Evolutionary conservation across 2,888 invertebrate species (phyloP).

Genomic region (Macaria liturata): DNA sequence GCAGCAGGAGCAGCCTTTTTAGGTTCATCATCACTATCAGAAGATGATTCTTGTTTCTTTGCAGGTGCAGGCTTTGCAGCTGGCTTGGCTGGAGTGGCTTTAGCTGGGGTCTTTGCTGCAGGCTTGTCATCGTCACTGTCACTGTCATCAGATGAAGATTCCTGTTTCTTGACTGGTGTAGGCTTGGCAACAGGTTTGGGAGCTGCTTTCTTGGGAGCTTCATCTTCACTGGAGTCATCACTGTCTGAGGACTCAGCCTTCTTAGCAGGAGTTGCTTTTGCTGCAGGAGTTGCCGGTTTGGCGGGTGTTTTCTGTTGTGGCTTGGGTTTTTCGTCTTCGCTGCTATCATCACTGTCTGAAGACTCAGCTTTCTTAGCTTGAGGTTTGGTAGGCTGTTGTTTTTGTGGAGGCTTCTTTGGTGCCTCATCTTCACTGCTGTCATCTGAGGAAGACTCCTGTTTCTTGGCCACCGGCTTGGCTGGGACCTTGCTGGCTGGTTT

Average conservation of each 20-base stretch:
- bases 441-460: slow-evolving; percentile 58
- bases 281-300: slow-evolving; percentile 32
- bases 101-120: slow-evolving; percentile 37
- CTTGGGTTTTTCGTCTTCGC: slow-evolving; percentile 58
- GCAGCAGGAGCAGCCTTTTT: slow-evolving; percentile 29
- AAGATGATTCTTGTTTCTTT: slow-evolving; percentile 53
- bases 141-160: slow-evolving; percentile 54
- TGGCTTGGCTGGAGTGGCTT: slow-evolving; percentile 19
- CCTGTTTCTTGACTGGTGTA: slow-evolving; percentile 47
- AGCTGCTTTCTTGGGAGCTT: slow-evolving; percentile 33
- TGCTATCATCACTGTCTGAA: slow-evolving; percentile 47
- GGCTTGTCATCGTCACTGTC: slow-evolving; percentile 38
- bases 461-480: slow-evolving; percentile 50
- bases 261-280: slow-evolving; percentile 33
- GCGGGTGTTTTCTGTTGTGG: slow-evolving; percentile 40
- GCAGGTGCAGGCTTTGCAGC: slow-evolving; percentile 30
- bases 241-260: slow-evolving; percentile 45
- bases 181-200: slow-evolving; percentile 34
- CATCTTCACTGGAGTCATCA: slow-evolving; percentile 55
- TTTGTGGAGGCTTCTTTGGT: slow-evolving; percentile 37
- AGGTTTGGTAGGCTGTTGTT: slow-evolving; percentile 30
- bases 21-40: slow-evolving; percentile 46
- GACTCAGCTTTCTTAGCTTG: slow-evolving; percentile 34
- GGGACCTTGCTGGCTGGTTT: slow-evolving; percentile 44
- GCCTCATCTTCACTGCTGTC: slow-evolving; percentile 47